phyloP scores from a whole-genome alignment of 2,888 invertebrate species.

The Steromphala cineraria region DNA sequence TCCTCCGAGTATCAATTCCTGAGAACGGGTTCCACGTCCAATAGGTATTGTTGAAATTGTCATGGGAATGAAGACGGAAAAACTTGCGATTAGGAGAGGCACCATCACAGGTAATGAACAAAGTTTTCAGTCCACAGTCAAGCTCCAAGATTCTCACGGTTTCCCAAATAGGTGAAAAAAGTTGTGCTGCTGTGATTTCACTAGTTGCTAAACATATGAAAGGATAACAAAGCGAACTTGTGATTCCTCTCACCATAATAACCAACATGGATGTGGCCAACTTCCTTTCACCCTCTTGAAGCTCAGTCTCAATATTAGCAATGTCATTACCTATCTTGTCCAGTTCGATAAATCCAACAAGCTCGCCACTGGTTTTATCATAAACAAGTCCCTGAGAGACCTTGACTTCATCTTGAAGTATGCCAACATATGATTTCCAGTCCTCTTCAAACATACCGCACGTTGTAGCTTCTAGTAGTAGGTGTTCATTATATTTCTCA shows the following conservation, averaged over 20 bases:
- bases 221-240: no score
- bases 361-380: not conserved
- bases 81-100: not conserved
- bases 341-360: not conserved
- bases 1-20: constrained; percentile 2
- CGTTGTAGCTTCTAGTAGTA: not conserved
- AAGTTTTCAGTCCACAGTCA: not conserved
- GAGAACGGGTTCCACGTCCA: not conserved
- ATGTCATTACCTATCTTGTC: not conserved
- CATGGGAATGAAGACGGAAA: not conserved
- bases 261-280: no score
- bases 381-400: not conserved
- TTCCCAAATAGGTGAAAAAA: no score
- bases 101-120: not conserved
- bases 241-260: no score
- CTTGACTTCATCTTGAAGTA: not conserved
- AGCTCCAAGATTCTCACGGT: no score
- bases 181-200: no score
- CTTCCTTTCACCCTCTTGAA: no score
- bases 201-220: no score
- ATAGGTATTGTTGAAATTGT: not conserved
- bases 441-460: no score
- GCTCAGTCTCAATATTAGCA: no score
- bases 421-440: not conserved
- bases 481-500: not conserved